Percentiles rank a stretch among this genome's conserved stretches.
Conservation (phyloP, 2,113 vertebrate species). For the Talpa occidentalis region DNA sequence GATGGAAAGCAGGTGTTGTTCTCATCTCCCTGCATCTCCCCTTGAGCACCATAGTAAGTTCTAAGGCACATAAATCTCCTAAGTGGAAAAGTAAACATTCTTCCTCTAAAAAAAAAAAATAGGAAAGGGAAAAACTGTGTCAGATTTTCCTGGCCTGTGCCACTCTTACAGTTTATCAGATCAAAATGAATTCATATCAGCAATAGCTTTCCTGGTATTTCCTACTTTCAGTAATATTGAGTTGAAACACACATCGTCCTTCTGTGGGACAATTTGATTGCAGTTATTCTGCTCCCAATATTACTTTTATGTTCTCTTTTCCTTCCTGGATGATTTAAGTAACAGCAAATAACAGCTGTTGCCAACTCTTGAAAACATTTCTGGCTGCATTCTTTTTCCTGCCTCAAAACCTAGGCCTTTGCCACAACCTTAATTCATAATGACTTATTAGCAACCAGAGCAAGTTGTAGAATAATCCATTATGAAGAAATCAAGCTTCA, state of each 20-base stretch:
- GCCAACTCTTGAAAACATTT: constrained; percentile 51
- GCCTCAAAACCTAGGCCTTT: constrained; percentile 29
- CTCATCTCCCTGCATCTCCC: not conserved
- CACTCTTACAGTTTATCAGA: not conserved
- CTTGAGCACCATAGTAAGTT: not conserved
- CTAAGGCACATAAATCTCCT: constrained; percentile 53
- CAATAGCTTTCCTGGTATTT: not conserved
- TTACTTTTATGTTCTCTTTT: not conserved
- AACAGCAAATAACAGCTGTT: not conserved
- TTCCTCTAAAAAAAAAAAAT: not conserved
- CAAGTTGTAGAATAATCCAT: constrained; percentile 48
- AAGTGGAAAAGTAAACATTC: constrained; percentile 67
- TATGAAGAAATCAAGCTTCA: constrained; percentile 38
- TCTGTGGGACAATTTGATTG: not conserved
- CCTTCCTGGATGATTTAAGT: constrained; percentile 55
- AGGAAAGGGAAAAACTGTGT: constrained; percentile 44
- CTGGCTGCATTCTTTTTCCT: constrained; percentile 35
- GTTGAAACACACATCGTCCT: not conserved
- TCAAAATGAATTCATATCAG: constrained; percentile 27
- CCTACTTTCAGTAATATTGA: not conserved
- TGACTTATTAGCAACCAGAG: constrained; percentile 58
- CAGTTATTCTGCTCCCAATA: not conserved
- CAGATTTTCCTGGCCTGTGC: constrained; percentile 66
- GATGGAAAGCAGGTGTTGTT: constrained; percentile 54
- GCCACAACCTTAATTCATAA: constrained; percentile 60